These are phyloP conservation scores for Thecophora atra DNA, from an alignment of 2,888 invertebrate species.

Conservation along the genomic window DNA sequence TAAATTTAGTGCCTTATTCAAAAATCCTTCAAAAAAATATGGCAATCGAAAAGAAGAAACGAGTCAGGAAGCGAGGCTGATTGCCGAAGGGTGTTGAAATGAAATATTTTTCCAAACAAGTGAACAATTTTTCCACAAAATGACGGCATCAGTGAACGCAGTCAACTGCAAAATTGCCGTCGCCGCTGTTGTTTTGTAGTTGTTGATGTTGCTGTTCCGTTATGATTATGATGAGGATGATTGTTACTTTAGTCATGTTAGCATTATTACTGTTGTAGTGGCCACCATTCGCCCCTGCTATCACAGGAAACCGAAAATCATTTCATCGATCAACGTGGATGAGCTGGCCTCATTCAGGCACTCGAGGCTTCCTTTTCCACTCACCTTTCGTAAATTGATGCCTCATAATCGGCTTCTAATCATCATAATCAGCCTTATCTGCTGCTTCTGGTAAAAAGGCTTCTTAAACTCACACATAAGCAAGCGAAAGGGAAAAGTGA, in stretches of 20 bases:
- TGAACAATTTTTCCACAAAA: conserved; percentile 14
- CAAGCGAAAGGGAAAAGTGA: neutral
- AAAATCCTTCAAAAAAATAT: no score
- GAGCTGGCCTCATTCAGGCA: conserved; percentile 3
- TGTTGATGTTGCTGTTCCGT: conserved; percentile 1
- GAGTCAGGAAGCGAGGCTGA: no score
- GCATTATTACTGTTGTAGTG: neutral
- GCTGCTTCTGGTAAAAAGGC: neutral
- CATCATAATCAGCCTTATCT: conserved; percentile 27
- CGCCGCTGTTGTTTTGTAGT: neutral
- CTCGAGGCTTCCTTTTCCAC: conserved; percentile 2
- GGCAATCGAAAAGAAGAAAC: neutral
- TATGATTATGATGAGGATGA: neutral
- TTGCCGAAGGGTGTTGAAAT: no score
- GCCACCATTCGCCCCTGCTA: no score
- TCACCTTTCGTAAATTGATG: conserved; percentile 27
- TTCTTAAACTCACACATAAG: neutral
- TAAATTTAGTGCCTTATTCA: no score
- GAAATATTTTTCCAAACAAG: conserved; percentile 15
- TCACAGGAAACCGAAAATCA: neutral
- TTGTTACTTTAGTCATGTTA: neutral
- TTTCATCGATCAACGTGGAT: conserved; percentile 12
- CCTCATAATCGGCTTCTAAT: conserved; percentile 32
- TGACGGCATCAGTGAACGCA: conserved; percentile 1
- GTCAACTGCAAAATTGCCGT: neutral